These are phyloP conservation scores for Mnemiopsis leidyi DNA, from an alignment of 37 sponge, comb jelly and placozoan genomes.

Conservation along the genomic window DNA sequence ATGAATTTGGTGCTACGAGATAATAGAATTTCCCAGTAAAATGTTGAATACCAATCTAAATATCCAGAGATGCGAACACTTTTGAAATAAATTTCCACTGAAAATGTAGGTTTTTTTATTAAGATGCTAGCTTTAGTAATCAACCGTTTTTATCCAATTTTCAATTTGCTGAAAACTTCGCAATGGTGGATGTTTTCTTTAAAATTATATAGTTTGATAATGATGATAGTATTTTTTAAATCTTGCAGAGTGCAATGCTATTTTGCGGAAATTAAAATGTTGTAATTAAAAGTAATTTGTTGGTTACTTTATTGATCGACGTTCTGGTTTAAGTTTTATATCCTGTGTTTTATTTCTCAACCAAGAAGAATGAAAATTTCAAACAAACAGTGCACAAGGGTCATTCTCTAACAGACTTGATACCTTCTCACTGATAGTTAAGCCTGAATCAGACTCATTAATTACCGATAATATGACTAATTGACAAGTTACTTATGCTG, in stretches of 20 bases:
- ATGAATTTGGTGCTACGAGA: no score
- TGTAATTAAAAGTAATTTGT: background rate
- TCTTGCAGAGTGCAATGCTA: background rate
- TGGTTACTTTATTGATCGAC: background rate
- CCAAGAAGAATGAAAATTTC: background rate
- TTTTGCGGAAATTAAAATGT: background rate
- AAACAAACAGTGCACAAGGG: background rate
- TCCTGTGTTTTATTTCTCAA: background rate
- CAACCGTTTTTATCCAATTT: no score
- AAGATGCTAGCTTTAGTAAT: no score
- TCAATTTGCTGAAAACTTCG: background rate
- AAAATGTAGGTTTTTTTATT: no score
- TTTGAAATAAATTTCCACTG: no score
- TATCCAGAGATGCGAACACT: no score
- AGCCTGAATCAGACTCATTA: background rate
- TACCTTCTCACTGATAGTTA: background rate
- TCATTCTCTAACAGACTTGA: background rate
- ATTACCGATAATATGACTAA: background rate
- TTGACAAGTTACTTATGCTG: background rate
- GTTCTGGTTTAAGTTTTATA: background rate
- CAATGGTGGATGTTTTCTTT: background rate
- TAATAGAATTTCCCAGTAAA: no score
- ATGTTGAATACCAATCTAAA: no score
- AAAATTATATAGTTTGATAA: background rate
- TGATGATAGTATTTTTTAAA: background rate